Evolutionary conservation across 2,113 vertebrate genomes (phyloP).

Genomic region (Melozone crissalis): DNA sequence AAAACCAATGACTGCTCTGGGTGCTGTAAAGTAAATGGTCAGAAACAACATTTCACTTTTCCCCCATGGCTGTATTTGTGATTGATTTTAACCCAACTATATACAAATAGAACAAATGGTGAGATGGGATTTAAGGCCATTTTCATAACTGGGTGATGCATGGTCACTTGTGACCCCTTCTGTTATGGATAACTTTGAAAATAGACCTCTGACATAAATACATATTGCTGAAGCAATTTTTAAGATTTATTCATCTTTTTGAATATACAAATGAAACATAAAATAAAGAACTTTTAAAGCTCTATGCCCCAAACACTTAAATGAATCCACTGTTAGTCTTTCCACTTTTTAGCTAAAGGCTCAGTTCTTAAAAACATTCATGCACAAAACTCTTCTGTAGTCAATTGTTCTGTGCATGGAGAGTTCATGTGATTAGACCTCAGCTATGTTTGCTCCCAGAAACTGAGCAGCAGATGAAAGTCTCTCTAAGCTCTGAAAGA

Average conservation of each 20-base stretch:
- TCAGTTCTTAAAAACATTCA: background rate
- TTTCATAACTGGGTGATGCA: background rate
- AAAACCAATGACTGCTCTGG: background rate
- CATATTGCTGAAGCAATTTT: background rate
- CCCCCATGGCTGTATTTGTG: background rate
- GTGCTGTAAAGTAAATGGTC: constrained; percentile 4
- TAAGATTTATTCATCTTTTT: constrained; percentile 24
- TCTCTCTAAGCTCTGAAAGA: background rate
- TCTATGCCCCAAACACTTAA: background rate
- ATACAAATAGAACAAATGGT: constrained; percentile 5
- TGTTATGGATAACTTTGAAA: constrained; percentile 24
- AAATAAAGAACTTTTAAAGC: background rate
- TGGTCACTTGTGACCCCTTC: background rate
- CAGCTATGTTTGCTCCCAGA: background rate
- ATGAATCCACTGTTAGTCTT: background rate
- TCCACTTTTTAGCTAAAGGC: background rate
- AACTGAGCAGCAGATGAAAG: background rate
- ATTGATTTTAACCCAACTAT: background rate
- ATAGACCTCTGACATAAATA: background rate
- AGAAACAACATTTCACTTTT: background rate
- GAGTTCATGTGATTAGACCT: background rate
- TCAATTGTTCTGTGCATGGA: background rate
- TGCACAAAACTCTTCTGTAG: background rate
- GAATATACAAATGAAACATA: background rate
- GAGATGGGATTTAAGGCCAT: background rate